Conservation (phyloP, 2,888 invertebrate species). For the Sarcophaga carnaria region DNA sequence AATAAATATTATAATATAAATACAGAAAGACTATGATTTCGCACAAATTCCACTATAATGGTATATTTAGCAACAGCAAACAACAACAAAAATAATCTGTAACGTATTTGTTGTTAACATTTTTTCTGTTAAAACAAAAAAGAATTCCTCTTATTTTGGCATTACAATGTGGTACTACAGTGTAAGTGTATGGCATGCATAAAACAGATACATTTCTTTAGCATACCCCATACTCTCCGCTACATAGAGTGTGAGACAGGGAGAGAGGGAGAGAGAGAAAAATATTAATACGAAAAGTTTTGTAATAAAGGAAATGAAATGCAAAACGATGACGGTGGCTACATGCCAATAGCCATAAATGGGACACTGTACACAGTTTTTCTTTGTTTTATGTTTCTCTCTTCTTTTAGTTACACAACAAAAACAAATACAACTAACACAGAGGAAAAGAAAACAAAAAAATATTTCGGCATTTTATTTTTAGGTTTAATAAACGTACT, state of each 20-base stretch:
- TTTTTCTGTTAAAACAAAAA: constrained; percentile 47
- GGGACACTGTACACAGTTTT: constrained; percentile 52
- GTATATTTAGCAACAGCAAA: constrained; percentile 1
- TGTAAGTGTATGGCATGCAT: background rate
- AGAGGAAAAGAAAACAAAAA: too few relatives aligned
- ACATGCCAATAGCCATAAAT: constrained; percentile 68
- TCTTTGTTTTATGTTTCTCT: constrained; percentile 7
- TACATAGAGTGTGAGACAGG: background rate
- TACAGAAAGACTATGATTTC: constrained; percentile 36
- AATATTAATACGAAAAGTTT: constrained; percentile 71
- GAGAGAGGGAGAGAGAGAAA: constrained; percentile 8
- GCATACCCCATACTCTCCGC: background rate
- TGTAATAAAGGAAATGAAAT: constrained; percentile 71
- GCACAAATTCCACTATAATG: constrained; percentile 2
- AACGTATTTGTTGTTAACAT: constrained; percentile 45
- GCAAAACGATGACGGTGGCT: constrained; percentile 66
- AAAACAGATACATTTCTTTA: background rate
- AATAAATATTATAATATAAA: constrained; percentile 57
- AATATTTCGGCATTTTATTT: background rate
- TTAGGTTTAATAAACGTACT: constrained; percentile 4
- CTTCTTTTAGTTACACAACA: background rate
- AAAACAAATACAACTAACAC: too few relatives aligned
- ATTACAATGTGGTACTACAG: constrained; percentile 36
- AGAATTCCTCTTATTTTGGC: constrained; percentile 59
- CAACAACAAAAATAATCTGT: constrained; percentile 28